Evolutionary conservation across 2,113 vertebrate genomes (phyloP).

Genomic region (Dicrurus megarhynchus): DNA sequence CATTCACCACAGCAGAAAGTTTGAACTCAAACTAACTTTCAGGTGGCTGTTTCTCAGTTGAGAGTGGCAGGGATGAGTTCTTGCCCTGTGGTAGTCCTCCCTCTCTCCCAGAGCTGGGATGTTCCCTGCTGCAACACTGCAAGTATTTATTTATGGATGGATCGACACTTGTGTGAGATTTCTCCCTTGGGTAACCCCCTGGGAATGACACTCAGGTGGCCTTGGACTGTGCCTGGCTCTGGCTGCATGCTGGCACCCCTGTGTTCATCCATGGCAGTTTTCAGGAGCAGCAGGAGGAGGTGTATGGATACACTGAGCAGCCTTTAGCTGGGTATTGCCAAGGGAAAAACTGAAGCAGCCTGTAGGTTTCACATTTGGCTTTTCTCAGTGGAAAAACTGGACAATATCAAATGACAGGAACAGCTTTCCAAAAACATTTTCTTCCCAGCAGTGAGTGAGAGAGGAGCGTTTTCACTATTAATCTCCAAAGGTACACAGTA

Average conservation of each 20-base stretch:
- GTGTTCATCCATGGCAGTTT: not conserved
- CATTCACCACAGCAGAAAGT: not conserved
- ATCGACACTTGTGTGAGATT: not conserved
- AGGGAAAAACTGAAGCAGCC: slow-evolving; percentile 26
- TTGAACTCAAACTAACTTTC: not conserved
- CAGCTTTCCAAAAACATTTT: slow-evolving; percentile 6
- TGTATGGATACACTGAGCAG: not conserved
- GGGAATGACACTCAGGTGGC: not conserved
- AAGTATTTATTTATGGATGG: not conserved
- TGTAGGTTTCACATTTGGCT: not conserved
- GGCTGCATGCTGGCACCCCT: not conserved
- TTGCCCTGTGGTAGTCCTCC: not conserved
- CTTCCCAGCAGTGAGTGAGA: not conserved
- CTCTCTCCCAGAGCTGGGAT: not conserved
- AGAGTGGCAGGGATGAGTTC: not conserved
- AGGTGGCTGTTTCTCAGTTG: not conserved
- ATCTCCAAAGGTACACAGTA: not conserved
- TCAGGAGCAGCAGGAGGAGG: not conserved
- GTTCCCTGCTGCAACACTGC: not conserved
- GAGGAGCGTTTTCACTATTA: not conserved
- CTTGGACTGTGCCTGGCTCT: not conserved
- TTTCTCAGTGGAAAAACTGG: slow-evolving; percentile 47
- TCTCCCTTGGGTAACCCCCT: not conserved
- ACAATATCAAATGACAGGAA: not conserved
- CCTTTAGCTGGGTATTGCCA: not conserved